Percentiles rank a stretch among this genome's conserved stretches.
Evolutionary conservation across 2,113 vertebrate genomes (phyloP).

Genomic region (Pollachius pollachius): DNA sequence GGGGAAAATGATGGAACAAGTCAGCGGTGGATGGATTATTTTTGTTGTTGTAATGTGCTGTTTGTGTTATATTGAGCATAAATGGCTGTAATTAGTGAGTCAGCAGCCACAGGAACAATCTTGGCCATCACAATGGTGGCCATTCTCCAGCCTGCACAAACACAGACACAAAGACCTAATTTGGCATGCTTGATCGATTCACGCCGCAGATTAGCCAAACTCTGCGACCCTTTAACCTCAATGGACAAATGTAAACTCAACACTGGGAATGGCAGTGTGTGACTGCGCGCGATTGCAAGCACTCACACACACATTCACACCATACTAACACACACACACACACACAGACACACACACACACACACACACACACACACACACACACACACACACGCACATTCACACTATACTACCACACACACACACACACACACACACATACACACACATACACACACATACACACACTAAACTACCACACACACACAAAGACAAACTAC

Average conservation of each 20-base stretch:
- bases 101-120: conserved; percentile 57
- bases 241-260: conserved; percentile 16
- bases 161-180: conserved; percentile 60
- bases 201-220: conserved; percentile 47
- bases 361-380: conserved; percentile 3
- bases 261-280: background rate
- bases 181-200: conserved; percentile 66
- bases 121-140: conserved; percentile 63
- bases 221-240: conserved; percentile 43
- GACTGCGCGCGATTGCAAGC: background rate
- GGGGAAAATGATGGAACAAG: conserved; percentile 22
- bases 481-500: background rate
- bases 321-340: conserved; percentile 7
- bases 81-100: conserved; percentile 68
- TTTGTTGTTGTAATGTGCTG: conserved; percentile 19
- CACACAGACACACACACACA: conserved; percentile 19
- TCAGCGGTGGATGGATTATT: conserved; percentile 56
- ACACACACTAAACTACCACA: background rate
- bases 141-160: conserved; percentile 55
- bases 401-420: conserved; percentile 2
- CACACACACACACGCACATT: conserved; percentile 12
- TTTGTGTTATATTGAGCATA: conserved; percentile 54
- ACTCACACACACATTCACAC: background rate
- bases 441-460: conserved; percentile 12
- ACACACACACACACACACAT: conserved; percentile 5